Percentiles rank a stretch among this genome's conserved stretches.
phyloP scores from a whole-genome alignment of 2,113 vertebrate species.

The Cochlearius cochlearius region DNA sequence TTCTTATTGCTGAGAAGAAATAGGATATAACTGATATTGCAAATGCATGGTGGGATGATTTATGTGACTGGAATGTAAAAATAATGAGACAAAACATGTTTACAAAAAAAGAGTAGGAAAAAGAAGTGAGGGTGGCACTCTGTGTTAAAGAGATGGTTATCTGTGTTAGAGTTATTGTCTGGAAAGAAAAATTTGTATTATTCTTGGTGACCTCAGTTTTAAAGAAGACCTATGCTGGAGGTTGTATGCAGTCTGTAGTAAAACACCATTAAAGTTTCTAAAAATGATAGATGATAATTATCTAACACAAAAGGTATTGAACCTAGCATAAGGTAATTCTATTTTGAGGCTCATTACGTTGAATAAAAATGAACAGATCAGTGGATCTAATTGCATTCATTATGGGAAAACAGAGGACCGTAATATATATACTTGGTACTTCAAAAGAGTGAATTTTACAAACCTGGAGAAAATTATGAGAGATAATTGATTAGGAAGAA shows the following conservation, averaged over 20 bases:
- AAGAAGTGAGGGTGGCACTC: background rate
- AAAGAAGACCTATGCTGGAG: background rate
- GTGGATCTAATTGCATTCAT: conserved; percentile 25
- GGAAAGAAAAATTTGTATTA: background rate
- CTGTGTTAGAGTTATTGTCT: background rate
- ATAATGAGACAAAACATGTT: background rate
- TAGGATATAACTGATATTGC: background rate
- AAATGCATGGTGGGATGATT: background rate
- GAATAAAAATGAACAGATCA: conserved; percentile 17
- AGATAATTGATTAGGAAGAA: conserved; percentile 14
- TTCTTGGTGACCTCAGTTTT: background rate
- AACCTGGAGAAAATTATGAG: background rate
- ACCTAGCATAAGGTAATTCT: background rate
- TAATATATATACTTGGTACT: background rate
- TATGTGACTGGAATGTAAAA: background rate
- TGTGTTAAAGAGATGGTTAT: background rate
- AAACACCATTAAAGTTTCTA: conserved; percentile 18
- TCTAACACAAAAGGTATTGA: conserved; percentile 21
- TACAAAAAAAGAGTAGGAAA: background rate
- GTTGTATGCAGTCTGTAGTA: background rate
- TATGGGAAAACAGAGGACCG: background rate
- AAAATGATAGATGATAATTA: conserved; percentile 20
- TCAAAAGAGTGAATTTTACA: background rate
- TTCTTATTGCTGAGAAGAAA: background rate
- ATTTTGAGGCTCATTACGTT: background rate